Evolutionary conservation across 2,888 invertebrate species (phyloP), one percentile per base, ranked within the genome.

Genomic region (Microctonus aethiopoides): DNA sequence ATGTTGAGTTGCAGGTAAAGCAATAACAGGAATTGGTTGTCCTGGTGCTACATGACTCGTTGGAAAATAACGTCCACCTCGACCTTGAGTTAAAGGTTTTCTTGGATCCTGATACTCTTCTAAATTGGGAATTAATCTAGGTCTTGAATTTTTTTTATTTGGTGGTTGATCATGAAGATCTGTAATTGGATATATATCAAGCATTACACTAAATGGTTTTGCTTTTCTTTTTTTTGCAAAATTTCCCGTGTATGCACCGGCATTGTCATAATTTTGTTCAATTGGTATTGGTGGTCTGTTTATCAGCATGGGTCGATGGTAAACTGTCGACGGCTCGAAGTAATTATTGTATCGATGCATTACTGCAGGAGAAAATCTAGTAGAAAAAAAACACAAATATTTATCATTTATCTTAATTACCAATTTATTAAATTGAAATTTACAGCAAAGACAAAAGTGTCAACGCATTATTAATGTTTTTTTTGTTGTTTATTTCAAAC

Each of bases 201-300:
- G 81, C 88, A 92, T 91, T 0, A 92, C 88, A 76, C 91, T 92
- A 70, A 92, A 90, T 0, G 91, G 91, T 76, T 91, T 84, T 0
- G 84, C 80, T 67, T 85, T 85, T 2, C 76, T 74, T 41, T 77
- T 83, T 51, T 83, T 74, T 52, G 73, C 75, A 60, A 66, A 72
- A 7, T 67, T 78, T 1, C 68, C 62, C 2, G 76, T 54, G 34
- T 79, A 78, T 1, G 75, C 64, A 1, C 67, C 72, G 4, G 56
- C 46, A 36, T 65, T 80, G n/a, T 86, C 84, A 54, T 78, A 77
- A 24, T 77, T 29, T 36, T 71, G 69, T 5, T 81, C 80, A 51
- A 65, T 22, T 0, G 72, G 22, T 16, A 41, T 36, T 0, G 77
- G 34, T 61, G 75, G 75, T 59, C 73, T 77, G 20, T 66, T 75